Evolutionary conservation across 2,888 invertebrate genomes (phyloP).

Genomic region (Ferdinandea cuprea): DNA sequence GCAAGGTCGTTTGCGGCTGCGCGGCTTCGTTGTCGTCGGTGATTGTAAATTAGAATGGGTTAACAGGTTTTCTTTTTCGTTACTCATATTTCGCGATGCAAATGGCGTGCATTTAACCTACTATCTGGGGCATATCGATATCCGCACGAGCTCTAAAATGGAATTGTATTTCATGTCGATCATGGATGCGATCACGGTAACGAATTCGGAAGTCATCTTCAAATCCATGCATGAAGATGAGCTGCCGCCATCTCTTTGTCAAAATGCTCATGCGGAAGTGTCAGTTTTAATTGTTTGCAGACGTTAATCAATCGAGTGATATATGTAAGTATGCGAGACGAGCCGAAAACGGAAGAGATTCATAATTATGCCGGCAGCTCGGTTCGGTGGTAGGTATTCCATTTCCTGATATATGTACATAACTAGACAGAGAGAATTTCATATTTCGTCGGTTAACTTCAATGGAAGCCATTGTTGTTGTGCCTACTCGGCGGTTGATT

Average conservation of each 20-base stretch:
- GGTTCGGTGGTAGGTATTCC: slow-evolving; percentile 33
- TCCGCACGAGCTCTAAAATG: slow-evolving; percentile 17
- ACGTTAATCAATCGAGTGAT: slow-evolving; percentile 48
- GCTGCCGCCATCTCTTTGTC: slow-evolving; percentile 2
- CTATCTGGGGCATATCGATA: background rate
- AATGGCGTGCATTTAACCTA: slow-evolving; percentile 8
- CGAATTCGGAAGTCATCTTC: background rate
- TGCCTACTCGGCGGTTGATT: slow-evolving; percentile 27
- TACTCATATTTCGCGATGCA: slow-evolving; percentile 43
- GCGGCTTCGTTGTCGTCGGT: background rate
- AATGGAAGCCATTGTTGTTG: slow-evolving; percentile 24
- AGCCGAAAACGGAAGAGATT: slow-evolving; percentile 55
- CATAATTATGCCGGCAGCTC: slow-evolving; percentile 27
- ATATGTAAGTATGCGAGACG: slow-evolving; percentile 32
- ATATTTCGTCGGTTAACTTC: slow-evolving; percentile 21
- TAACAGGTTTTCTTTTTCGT: slow-evolving; percentile 18
- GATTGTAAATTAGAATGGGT: slow-evolving; percentile 35
- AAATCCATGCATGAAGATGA: background rate
- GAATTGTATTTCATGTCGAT: slow-evolving; percentile 20
- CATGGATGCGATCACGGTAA: background rate
- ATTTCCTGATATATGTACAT: no score
- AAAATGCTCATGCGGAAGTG: slow-evolving; percentile 29
- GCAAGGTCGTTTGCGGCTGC: slow-evolving; percentile 60
- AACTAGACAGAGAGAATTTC: background rate
- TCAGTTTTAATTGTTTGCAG: slow-evolving; percentile 36